phyloP scores from a whole-genome alignment of 2,797 vertebrate species.

The Takifugu ocellatus region DNA sequence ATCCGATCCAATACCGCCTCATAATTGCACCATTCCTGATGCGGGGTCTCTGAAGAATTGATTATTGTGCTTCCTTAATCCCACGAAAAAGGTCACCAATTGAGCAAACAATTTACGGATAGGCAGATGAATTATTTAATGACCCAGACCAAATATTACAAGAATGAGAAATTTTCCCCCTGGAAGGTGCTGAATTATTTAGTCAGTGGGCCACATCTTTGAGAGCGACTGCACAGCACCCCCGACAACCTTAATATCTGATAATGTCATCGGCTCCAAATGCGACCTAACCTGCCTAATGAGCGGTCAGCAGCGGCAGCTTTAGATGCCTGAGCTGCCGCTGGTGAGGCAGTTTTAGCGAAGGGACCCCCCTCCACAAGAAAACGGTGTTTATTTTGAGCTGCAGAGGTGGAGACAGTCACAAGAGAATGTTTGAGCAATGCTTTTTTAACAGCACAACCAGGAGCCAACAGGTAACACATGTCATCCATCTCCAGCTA shows the following conservation, averaged over 20 bases:
- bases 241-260: conserved; percentile 54
- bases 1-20: conserved; percentile 55
- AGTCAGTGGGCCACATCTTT: conserved; percentile 56
- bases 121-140: conserved; percentile 67
- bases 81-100: conserved; percentile 66
- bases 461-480: background rate
- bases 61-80: conserved; percentile 68
- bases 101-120: conserved; percentile 72
- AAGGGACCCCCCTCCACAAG: conserved; percentile 7
- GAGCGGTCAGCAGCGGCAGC: conserved; percentile 48
- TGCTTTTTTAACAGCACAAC: background rate
- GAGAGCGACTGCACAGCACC: conserved; percentile 59
- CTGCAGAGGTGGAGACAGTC: conserved; percentile 1
- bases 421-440: conserved; percentile 1
- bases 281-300: conserved; percentile 40
- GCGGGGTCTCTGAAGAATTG: conserved; percentile 67
- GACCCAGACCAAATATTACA: conserved; percentile 61
- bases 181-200: conserved; percentile 68
- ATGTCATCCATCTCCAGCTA: background rate
- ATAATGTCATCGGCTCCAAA: conserved; percentile 59
- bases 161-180: conserved; percentile 39
- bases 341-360: conserved; percentile 21
- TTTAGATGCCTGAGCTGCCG: conserved; percentile 9
- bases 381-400: conserved; percentile 36
- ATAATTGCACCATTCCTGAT: conserved; percentile 65